These are phyloP conservation scores for Antitype chi DNA, from an alignment of 2,888 invertebrate species.

Conservation along the genomic window DNA sequence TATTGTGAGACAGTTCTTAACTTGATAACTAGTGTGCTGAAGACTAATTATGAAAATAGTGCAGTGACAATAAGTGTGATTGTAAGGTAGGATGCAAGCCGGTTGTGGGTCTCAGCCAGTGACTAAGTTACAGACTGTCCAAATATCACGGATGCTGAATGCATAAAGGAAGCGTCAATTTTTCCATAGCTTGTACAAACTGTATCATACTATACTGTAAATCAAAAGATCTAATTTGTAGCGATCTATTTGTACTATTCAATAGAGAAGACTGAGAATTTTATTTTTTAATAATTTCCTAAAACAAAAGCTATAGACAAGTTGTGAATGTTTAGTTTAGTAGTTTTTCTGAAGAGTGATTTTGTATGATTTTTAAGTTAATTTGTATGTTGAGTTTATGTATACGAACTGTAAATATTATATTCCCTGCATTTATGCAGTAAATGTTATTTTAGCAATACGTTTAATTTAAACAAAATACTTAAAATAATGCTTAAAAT, in stretches of 20 bases:
- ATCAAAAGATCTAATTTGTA: conserved; percentile 82
- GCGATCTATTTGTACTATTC: conserved; percentile 83
- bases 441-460: conserved; percentile 69
- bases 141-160: conserved; percentile 11
- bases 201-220: conserved; percentile 82
- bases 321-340: conserved; percentile 72
- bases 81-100: conserved; percentile 38
- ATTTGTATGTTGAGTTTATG: conserved; percentile 70
- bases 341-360: conserved; percentile 63
- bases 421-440: conserved; percentile 71
- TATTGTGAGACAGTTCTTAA: conserved; percentile 32
- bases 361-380: conserved; percentile 67
- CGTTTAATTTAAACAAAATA: conserved; percentile 50
- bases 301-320: conserved; percentile 72
- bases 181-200: conserved; percentile 80
- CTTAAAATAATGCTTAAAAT: conserved; percentile 67
- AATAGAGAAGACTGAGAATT: conserved; percentile 89
- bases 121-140: conserved; percentile 50
- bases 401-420: conserved; percentile 77
- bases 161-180: conserved; percentile 72
- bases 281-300: conserved; percentile 84
- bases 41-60: conserved; percentile 25
- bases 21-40: conserved; percentile 6
- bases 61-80: conserved; percentile 53
- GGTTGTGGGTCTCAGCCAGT: conserved; percentile 41